These are phyloP conservation scores for Dissostichus mawsoni DNA, from an alignment of 2,113 vertebrate species.

Conservation along the genomic window DNA sequence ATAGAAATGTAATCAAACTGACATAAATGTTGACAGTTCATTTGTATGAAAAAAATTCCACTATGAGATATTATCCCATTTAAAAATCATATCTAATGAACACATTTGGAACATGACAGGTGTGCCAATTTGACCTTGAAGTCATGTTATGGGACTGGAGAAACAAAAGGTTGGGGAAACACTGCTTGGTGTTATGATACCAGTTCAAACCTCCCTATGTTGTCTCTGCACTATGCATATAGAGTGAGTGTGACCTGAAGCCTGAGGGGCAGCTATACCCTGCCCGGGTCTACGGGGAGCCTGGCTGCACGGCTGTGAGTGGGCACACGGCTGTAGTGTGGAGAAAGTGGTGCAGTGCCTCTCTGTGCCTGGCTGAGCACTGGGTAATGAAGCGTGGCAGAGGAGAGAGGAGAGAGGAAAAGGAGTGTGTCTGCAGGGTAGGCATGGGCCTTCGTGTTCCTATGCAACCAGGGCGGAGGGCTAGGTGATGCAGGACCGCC, in stretches of 20 bases:
- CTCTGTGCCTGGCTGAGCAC: constrained; percentile 82
- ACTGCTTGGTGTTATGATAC: constrained; percentile 5
- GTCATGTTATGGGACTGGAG: neutral
- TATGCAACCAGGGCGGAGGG: constrained; percentile 79
- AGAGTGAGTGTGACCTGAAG: constrained; percentile 70
- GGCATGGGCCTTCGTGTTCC: constrained; percentile 79
- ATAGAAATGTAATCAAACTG: neutral
- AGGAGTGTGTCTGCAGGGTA: constrained; percentile 82
- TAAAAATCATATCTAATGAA: neutral
- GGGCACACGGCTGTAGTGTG: constrained; percentile 68
- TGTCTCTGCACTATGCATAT: constrained; percentile 46
- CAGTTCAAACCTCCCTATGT: constrained; percentile 27
- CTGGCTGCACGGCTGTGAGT: constrained; percentile 57
- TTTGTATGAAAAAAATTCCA: neutral
- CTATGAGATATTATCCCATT: neutral
- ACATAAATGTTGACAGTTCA: neutral
- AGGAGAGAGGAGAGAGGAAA: constrained; percentile 77
- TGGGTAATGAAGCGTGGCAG: constrained; percentile 83
- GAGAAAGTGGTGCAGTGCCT: constrained; percentile 80
- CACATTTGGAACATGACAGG: neutral
- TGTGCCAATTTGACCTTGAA: neutral
- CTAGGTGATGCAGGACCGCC: constrained; percentile 78
- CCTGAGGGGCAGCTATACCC: constrained; percentile 69
- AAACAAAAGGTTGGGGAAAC: constrained; percentile 11
- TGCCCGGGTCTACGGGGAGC: constrained; percentile 55